phyloP scores from a whole-genome alignment of 92 coral and sea anemone genomes.

The Paramuricea clavata region DNA sequence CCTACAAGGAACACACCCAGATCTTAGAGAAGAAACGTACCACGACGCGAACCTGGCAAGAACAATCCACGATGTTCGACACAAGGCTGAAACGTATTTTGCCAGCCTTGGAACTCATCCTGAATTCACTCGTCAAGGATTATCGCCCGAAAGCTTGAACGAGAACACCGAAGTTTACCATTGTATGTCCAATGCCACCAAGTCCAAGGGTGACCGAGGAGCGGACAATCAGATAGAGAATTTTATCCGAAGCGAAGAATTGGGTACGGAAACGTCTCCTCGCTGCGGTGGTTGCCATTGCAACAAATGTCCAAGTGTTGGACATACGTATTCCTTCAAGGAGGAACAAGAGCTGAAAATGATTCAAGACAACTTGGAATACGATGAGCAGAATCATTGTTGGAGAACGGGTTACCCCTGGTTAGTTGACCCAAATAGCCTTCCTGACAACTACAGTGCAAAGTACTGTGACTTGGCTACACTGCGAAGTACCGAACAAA shows the following conservation, averaged over 20 bases:
- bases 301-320: conserved; percentile 74
- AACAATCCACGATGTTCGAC: conserved; percentile 64
- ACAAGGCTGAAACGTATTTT: conserved; percentile 55
- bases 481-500: conserved; percentile 73
- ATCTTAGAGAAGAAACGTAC: conserved; percentile 56
- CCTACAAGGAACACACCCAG: conserved; percentile 78
- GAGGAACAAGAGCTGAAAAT: conserved; percentile 76
- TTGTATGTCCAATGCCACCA: background rate
- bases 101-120: conserved; percentile 49
- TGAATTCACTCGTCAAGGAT: conserved; percentile 48
- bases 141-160: background rate
- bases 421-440: conserved; percentile 64
- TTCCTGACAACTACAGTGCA: conserved; percentile 70
- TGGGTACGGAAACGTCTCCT: conserved; percentile 71
- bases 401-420: conserved; percentile 83
- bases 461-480: conserved; percentile 73
- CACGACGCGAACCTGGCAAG: conserved; percentile 65
- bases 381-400: conserved; percentile 64
- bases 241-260: conserved; percentile 71
- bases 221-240: conserved; percentile 27
- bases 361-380: conserved; percentile 70
- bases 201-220: conserved; percentile 7
- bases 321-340: conserved; percentile 74
- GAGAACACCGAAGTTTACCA: background rate
- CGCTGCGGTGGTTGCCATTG: conserved; percentile 74